Evolutionary conservation across 1,140 invertebrate species (phyloP), one percentile per base, ranked within the genome.

Genomic region (Asbolus verrucosus): DNA sequence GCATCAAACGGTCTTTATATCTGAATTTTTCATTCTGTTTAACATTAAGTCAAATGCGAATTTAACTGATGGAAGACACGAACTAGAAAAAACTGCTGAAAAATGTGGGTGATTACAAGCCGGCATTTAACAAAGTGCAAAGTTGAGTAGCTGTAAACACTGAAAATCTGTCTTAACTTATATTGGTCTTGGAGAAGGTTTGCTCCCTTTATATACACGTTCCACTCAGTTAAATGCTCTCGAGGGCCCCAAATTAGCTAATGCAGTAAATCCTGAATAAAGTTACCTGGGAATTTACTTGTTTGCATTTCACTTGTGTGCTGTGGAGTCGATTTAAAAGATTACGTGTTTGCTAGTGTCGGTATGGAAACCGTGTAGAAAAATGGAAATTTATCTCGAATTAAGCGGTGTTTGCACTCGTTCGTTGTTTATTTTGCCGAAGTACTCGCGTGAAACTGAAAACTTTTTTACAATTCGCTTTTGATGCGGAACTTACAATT

Each of bases 391-490:
- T 50, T 50, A 4, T 21, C 27, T 31, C 6, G 4, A 46, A 46
- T 18, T 6, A 46, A n/a, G 41, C 41, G 9, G 18, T 19, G 1
- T 18, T 19, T 18, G 9, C 41, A 9, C 16, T 8, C 4, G 4
- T 30, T 30, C 27, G 4, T 5, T 30, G 27, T 30, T 30, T 30
- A 30, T 30, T 30, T 30, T 30, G 27, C 9, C 4, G 16, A 46
- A 46, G 9, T 46, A 6, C 18, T 30, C 33, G 33, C 33, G 5
- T 21, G 21, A 54, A 54, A 54, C 11, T 13, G 21, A 54, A 24
- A 54, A 54, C 21, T 54, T 54, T 54, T 54, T 54, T 8, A 30
- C 46, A 54, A 54, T 54, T 54, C 21, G 11, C n/a, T 1, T 46
- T 8, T 46, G 19, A 43, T 43, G 1, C 1, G 2, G 18, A 46